Percentiles rank a stretch among this genome's conserved stretches.
Evolutionary conservation across 2,888 invertebrate genomes (phyloP).

Genomic region (Papilio gigon): DNA sequence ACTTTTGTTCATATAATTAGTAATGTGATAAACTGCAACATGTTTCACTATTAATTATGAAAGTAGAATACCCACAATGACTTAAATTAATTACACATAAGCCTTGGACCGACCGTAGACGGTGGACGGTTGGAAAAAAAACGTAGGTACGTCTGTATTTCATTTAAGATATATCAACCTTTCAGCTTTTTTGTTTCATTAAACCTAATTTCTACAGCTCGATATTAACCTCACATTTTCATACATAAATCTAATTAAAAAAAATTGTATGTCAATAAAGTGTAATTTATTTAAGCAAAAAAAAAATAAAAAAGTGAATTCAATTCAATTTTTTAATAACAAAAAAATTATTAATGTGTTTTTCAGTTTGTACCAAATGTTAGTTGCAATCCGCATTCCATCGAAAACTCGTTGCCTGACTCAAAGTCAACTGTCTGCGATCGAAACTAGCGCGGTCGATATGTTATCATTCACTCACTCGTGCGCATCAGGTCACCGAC

Average conservation of each 20-base stretch:
- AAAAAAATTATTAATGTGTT: neutral
- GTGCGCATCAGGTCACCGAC: conserved; percentile 45
- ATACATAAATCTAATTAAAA: too few species aligned
- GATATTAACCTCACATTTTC: too few species aligned
- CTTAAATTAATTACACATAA: conserved; percentile 17
- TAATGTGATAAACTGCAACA: conserved; percentile 27
- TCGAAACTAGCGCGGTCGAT: conserved; percentile 39
- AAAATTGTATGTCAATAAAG: too few species aligned
- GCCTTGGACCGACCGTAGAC: conserved; percentile 16
- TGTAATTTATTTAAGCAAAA: too few species aligned
- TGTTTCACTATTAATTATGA: conserved; percentile 12
- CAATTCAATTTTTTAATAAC: neutral
- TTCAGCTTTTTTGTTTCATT: too few species aligned
- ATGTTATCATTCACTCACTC: conserved; percentile 49
- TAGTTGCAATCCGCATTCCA: conserved; percentile 55
- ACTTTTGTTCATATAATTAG: conserved; percentile 14
- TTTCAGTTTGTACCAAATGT: conserved; percentile 28
- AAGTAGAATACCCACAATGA: conserved; percentile 32
- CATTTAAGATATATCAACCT: neutral
- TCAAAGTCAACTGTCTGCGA: conserved; percentile 44
- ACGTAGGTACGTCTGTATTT: neutral
- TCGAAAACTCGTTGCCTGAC: conserved; percentile 46
- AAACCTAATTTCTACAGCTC: too few species aligned
- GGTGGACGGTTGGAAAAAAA: conserved; percentile 35
- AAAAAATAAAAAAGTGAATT: too few species aligned